Percentiles rank a stretch among this genome's conserved stretches.
These are phyloP conservation scores for Poecilobothrus nobilitatus DNA, from an alignment of 2,888 invertebrate genomes.

Conservation along the genomic window DNA sequence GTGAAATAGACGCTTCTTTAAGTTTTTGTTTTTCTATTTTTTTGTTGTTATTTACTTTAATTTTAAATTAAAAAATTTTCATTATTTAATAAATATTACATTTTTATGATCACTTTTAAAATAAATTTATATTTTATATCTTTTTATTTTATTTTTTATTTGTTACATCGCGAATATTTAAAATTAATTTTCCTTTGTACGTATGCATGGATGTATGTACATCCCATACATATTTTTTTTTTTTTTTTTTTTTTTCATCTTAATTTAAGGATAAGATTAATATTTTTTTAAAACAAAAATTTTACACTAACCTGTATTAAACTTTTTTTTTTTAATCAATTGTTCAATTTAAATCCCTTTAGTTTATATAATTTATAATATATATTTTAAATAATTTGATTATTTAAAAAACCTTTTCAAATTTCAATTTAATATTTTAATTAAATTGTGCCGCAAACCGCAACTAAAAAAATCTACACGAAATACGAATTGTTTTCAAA, in stretches of 20 bases:
- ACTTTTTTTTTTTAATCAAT: background rate
- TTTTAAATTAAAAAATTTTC: background rate
- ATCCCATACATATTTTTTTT: no score
- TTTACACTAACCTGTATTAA: background rate
- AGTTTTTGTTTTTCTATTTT: no score
- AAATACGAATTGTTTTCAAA: background rate
- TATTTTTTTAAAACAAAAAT: background rate
- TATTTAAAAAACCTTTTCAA: no score
- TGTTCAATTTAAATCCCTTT: no score
- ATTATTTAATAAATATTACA: background rate
- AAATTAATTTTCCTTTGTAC: no score
- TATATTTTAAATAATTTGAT: no score
- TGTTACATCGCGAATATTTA: no score
- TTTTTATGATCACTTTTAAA: no score
- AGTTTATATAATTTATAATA: background rate
- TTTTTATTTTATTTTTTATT: background rate
- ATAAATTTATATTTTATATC: no score
- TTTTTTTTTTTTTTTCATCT: background rate
- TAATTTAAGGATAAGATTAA: background rate
- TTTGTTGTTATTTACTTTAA: background rate
- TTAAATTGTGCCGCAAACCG: background rate
- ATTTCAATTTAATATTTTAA: background rate
- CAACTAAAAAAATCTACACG: background rate
- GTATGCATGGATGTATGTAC: no score
- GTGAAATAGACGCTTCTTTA: background rate